These are phyloP conservation scores for Ancistrus triradiatus DNA, from an alignment of 2,113 vertebrate genomes.

Conservation along the genomic window DNA sequence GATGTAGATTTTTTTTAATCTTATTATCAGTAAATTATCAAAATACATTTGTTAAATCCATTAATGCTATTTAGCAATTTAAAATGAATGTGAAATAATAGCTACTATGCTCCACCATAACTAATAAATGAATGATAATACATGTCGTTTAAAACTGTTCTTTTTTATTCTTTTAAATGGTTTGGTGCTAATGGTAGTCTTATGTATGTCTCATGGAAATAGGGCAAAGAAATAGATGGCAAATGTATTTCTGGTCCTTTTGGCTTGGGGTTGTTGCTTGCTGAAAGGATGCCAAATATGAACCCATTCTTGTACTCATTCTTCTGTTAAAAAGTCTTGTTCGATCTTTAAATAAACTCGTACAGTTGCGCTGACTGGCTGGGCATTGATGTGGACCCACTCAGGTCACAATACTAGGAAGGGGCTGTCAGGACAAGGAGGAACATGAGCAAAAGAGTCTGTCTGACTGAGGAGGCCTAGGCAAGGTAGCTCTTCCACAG, in stretches of 20 bases:
- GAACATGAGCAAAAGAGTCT: constrained; percentile 19
- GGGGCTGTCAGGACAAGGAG: constrained; percentile 53
- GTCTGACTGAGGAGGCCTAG: too few relatives aligned
- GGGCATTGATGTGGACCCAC: constrained; percentile 33
- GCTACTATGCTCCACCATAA: too few relatives aligned
- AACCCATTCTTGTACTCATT: constrained; percentile 44
- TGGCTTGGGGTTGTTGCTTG: constrained; percentile 39
- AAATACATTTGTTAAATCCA: too few relatives aligned
- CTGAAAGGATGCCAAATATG: constrained; percentile 28
- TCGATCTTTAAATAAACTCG: constrained; percentile 50
- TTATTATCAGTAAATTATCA: neutral
- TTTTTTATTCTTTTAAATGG: neutral
- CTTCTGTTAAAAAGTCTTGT: constrained; percentile 39
- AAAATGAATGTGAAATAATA: too few relatives aligned
- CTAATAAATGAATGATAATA: too few relatives aligned
- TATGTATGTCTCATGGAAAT: constrained; percentile 25
- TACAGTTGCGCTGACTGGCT: constrained; percentile 47
- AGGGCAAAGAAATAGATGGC: constrained; percentile 47
- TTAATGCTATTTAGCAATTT: too few relatives aligned
- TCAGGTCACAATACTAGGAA: constrained; percentile 67
- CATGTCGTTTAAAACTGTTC: too few relatives aligned
- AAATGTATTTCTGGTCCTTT: constrained; percentile 38
- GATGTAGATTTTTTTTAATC: neutral
- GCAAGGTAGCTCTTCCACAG: too few relatives aligned
- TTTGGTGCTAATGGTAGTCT: constrained; percentile 14